phyloP scores from a whole-genome alignment of 2,113 vertebrate species.

The Phylloscopus trochilus region DNA sequence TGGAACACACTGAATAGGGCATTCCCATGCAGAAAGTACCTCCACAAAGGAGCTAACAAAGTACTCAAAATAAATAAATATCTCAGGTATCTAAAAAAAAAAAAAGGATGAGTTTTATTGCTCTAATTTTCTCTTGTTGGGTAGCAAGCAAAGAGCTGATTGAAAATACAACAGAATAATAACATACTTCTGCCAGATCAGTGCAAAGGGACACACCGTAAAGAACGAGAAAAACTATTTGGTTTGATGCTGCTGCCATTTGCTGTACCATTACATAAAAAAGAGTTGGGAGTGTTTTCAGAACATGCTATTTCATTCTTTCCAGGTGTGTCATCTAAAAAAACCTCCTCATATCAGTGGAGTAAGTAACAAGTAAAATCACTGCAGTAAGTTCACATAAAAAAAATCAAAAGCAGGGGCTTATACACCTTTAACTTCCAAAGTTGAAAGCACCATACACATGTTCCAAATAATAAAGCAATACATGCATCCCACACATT shows the following conservation, averaged over 20 bases:
- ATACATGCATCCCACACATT: background rate
- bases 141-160: background rate
- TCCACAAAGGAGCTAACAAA: background rate
- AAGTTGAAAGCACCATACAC: background rate
- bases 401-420: background rate
- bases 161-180: background rate
- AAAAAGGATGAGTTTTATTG: background rate
- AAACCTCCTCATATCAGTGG: background rate
- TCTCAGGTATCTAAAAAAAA: background rate
- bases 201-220: background rate
- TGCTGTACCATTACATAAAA: background rate
- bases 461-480: background rate
- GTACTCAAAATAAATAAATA: background rate
- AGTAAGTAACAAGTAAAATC: background rate
- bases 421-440: background rate
- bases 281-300: background rate
- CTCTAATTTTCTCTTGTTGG: background rate
- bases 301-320: background rate
- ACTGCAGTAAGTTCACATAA: background rate
- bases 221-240: background rate
- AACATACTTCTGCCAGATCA: background rate
- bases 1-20: background rate
- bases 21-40: background rate
- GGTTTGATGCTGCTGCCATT: background rate
- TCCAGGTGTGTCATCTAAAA: background rate